A percentile compares a stretch with the other conserved stretches of the same genome.
phyloP scores from a whole-genome alignment of 2,797 vertebrate species.

The Ateles fusciceps region DNA sequence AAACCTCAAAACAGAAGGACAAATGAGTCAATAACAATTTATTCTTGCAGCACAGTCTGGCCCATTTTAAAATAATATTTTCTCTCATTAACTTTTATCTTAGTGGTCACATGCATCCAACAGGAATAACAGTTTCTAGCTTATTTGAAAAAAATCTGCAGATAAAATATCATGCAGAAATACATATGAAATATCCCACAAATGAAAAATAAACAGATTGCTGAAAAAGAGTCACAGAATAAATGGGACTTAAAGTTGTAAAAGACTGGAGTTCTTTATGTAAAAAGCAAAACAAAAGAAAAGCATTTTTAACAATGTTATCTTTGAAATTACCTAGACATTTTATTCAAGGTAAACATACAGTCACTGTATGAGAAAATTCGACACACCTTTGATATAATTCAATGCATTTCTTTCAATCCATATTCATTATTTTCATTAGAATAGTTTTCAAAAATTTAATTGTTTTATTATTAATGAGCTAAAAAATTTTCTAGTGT shows the following conservation, averaged over 20 bases:
- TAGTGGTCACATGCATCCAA: not conserved
- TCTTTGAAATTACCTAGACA: not conserved
- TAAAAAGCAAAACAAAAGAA: not conserved
- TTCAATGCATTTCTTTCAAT: not conserved
- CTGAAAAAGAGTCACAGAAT: not conserved
- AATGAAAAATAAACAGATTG: conserved; percentile 4
- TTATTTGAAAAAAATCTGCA: conserved; percentile 1
- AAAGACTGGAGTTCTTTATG: not conserved
- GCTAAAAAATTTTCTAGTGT: not conserved
- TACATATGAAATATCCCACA: not conserved
- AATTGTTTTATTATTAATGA: not conserved
- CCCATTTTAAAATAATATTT: conserved; percentile 49
- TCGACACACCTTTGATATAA: not conserved
- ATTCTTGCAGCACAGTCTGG: not conserved
- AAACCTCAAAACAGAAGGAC: not conserved
- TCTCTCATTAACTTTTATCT: conserved; percentile 29
- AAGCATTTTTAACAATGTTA: not conserved
- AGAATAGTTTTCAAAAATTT: not conserved
- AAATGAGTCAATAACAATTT: not conserved
- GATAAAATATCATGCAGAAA: not conserved
- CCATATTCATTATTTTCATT: not conserved
- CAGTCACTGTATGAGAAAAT: not conserved
- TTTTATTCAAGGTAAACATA: not conserved
- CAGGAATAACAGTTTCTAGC: not conserved
- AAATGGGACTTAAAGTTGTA: not conserved